phyloP scores from a whole-genome alignment of 1,140 invertebrate genomes.

The Chironomus tepperi region DNA sequence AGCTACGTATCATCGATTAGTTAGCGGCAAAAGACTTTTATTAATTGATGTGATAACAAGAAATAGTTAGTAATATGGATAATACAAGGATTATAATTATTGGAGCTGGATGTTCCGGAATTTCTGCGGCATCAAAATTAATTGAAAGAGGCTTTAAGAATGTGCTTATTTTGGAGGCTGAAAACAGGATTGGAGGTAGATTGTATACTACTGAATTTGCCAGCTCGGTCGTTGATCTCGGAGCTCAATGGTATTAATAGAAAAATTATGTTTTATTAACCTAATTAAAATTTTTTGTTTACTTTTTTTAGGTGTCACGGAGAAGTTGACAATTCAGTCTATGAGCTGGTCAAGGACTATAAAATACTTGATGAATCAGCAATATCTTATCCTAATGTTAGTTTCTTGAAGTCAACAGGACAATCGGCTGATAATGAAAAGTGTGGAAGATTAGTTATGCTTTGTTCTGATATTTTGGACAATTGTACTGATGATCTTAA shows the following conservation, averaged over 20 bases:
- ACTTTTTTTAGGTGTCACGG: constrained; percentile 48
- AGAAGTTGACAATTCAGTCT: constrained; percentile 59
- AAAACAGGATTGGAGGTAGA: constrained; percentile 63
- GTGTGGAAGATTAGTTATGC: constrained; percentile 30
- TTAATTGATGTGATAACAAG: too few species aligned
- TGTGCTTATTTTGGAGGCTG: constrained; percentile 62
- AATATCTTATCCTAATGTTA: constrained; percentile 31
- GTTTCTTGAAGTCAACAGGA: constrained; percentile 38
- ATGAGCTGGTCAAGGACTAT: constrained; percentile 49
- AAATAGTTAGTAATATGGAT: too few species aligned
- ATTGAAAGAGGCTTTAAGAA: constrained; percentile 57
- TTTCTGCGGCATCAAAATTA: constrained; percentile 62
- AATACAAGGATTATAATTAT: constrained; percentile 54
- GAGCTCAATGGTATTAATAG: constrained; percentile 63
- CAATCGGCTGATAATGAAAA: constrained; percentile 34
- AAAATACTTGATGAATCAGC: constrained; percentile 42
- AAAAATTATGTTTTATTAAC: too few species aligned
- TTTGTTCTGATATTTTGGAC: constrained; percentile 31
- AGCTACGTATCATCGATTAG: too few species aligned
- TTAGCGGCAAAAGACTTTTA: too few species aligned
- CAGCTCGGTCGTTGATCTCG: constrained; percentile 64
- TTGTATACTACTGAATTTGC: constrained; percentile 66
- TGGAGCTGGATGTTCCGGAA: constrained; percentile 65
- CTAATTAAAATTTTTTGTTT: too few species aligned
- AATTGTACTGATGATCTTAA: constrained; percentile 31